Base-by-base conservation (phyloP, 2,797 vertebrate genomes). In the Semotilus atromaculatus region DNA sequence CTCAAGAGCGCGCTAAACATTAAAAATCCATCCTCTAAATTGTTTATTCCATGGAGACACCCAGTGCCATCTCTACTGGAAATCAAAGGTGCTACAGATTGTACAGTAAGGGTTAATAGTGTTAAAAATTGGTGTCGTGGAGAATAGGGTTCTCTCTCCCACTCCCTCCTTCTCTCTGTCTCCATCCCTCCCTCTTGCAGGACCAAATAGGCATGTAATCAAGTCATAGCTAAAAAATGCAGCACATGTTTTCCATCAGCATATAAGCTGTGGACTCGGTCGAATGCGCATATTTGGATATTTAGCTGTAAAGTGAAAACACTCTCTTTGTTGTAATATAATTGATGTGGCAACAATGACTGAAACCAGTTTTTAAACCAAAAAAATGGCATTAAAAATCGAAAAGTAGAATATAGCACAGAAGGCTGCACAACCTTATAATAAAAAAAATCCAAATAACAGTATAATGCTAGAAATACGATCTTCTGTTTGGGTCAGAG, bases 221-320 rank as follows among this genome's bases (percentile, higher is more conserved):
- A 91, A 94, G 93, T 95, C 94, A 94, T 89, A 86, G 92, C 92
- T 91, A 43, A 95, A 93, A 95, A 95, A 95, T 94, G 94, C 91
- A 91, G 88, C 95, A 95, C 93, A 93, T 95, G 95, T 93, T 95
- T 93, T 91, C 88, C 92, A 94, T 95, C 91, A 92, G 51, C 73
- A 75, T 75, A 84, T 85, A 80, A 88, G 91, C 89, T 93, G 93
- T 86, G 90, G 92, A 93, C 90, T 91, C 90, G 90, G 87, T 91
- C 89, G 83, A 85, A 91, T 93, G 94, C 91, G 90, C 90, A 91
- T 93, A 93, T 93, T 94, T 91, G 91, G 92, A 90, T 68, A 71
- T 88, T 91, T 90, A 86, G 90, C 86, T 90, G 89, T 88, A 90
- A 90, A 64, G 6, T 43, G 89, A 93, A 93, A 94, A 91, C 87